phyloP scores from a whole-genome alignment of 2,113 vertebrate genomes.

The Sorex fumeus region DNA sequence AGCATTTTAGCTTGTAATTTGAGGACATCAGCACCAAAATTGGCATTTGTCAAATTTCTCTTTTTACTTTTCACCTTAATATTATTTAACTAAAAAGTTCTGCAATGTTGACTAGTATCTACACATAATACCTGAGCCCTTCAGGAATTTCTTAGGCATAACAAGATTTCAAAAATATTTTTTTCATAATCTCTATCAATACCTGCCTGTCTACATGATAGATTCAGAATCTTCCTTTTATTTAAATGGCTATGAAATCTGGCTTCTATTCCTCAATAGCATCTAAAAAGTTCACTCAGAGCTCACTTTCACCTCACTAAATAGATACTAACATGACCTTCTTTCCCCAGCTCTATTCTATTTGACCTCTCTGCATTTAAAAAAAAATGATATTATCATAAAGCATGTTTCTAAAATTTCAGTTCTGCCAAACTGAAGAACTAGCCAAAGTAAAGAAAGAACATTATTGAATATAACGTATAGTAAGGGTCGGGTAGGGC shows the following conservation, averaged over 20 bases:
- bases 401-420: neutral
- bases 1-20: neutral
- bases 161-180: neutral
- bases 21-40: neutral
- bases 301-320: neutral
- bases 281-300: constrained; percentile 5
- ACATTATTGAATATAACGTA: neutral
- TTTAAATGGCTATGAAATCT: constrained; percentile 6
- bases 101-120: neutral
- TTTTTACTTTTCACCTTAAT: neutral
- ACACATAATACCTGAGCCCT: neutral
- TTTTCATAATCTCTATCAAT: neutral
- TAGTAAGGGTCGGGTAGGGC: too few species aligned
- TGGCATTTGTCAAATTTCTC: neutral
- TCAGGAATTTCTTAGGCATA: neutral
- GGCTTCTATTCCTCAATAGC: neutral
- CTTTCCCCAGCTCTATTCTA: neutral
- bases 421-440: neutral
- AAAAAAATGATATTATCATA: neutral
- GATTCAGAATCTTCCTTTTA: constrained; percentile 17
- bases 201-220: neutral
- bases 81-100: constrained; percentile 29
- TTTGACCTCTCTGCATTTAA: neutral
- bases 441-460: neutral
- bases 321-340: neutral